These are phyloP conservation scores for Fragum whitleyi DNA, from an alignment of 2,888 invertebrate genomes.

Conservation along the genomic window DNA sequence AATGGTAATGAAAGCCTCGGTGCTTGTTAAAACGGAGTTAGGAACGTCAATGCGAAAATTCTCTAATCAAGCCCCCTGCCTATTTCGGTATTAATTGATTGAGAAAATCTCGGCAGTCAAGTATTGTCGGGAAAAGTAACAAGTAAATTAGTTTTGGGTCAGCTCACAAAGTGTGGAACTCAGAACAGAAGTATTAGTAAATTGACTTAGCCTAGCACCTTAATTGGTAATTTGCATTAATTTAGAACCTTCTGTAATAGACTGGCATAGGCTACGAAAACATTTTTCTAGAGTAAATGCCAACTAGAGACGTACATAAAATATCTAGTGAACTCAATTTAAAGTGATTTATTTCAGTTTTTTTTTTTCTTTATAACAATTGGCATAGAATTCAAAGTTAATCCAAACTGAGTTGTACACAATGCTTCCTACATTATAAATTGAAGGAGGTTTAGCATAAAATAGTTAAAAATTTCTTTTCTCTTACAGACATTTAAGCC, in stretches of 20 bases:
- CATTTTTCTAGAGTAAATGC: constrained; percentile 28
- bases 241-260: constrained; percentile 52
- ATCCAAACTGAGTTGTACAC: too few species aligned
- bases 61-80: constrained; percentile 56
- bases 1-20: constrained; percentile 51
- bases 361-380: too few species aligned
- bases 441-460: too few species aligned
- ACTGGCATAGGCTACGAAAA: constrained; percentile 18
- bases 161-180: constrained; percentile 61
- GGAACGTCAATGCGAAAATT: constrained; percentile 62
- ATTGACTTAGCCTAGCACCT: constrained; percentile 66
- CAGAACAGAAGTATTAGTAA: constrained; percentile 67
- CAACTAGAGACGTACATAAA: constrained; percentile 14
- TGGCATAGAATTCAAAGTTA: too few species aligned
- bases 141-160: constrained; percentile 70
- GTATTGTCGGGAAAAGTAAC: constrained; percentile 62
- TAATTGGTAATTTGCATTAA: constrained; percentile 72
- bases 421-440: too few species aligned
- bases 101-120: constrained; percentile 61
- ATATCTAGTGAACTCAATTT: background rate
- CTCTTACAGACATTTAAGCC: too few species aligned
- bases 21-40: constrained; percentile 63
- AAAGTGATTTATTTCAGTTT: background rate
- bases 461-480: too few species aligned
- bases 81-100: constrained; percentile 66